Percentiles rank a stretch among this genome's conserved stretches.
phyloP scores from a whole-genome alignment of 2,113 vertebrate genomes.

The Epinephelus lanceolatus region DNA sequence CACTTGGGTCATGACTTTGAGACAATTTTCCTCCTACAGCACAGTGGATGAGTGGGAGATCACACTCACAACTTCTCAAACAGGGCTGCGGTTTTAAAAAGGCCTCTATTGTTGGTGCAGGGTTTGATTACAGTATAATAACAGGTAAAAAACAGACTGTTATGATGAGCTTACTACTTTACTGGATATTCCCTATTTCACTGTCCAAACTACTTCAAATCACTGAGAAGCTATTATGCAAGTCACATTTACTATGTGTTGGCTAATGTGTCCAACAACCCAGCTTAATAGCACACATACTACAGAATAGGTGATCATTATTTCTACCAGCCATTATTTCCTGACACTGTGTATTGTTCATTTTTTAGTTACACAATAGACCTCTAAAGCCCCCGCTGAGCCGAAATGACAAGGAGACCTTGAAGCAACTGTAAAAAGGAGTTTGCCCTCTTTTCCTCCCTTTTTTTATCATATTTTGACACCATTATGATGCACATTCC shows the following conservation, averaged over 20 bases:
- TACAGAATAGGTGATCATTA: constrained; percentile 29
- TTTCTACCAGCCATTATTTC: constrained; percentile 30
- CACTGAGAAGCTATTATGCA: background rate
- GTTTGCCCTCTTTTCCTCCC: constrained; percentile 23
- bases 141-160: background rate
- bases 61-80: constrained; percentile 4
- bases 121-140: constrained; percentile 3
- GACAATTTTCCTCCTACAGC: background rate
- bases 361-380: constrained; percentile 15
- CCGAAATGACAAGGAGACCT: constrained; percentile 19
- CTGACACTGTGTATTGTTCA: constrained; percentile 12
- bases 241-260: background rate
- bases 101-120: background rate
- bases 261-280: background rate
- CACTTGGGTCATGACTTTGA: constrained; percentile 17
- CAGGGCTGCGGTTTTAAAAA: background rate
- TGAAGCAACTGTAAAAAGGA: constrained; percentile 31
- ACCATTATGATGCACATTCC: constrained; percentile 1
- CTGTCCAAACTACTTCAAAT: constrained; percentile 1
- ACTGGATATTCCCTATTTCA: background rate
- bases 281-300: constrained; percentile 1
- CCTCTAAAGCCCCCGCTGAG: background rate
- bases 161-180: background rate
- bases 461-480: constrained; percentile 38
- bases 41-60: background rate